Percentiles rank a stretch among this genome's conserved stretches.
Evolutionary conservation across 2,797 vertebrate species (phyloP).

Genomic region (Channa striata): DNA sequence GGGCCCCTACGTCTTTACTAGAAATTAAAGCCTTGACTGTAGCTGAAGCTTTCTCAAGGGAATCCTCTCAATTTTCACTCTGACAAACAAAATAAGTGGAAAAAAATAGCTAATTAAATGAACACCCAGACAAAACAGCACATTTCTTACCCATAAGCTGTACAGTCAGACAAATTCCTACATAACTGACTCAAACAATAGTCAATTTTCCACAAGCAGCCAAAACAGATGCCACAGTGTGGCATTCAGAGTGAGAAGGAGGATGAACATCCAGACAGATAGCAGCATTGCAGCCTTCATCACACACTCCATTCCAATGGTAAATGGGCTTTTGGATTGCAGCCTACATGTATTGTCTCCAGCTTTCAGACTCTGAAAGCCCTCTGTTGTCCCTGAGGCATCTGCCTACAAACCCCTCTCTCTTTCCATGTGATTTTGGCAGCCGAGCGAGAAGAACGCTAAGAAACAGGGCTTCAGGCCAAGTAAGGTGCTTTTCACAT

Average conservation of each 20-base stretch:
- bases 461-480: conserved; percentile 59
- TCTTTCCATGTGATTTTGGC: conserved; percentile 73
- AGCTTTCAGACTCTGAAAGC: conserved; percentile 77
- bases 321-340: conserved; percentile 78
- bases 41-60: neutral
- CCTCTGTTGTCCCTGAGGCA: conserved; percentile 77
- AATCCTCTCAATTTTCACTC: conserved; percentile 49
- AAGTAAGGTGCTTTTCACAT: conserved; percentile 47
- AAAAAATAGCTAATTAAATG: conserved; percentile 41
- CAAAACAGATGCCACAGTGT: conserved; percentile 72
- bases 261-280: conserved; percentile 67
- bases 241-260: conserved; percentile 61
- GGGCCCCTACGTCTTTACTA: neutral
- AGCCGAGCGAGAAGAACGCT: conserved; percentile 45
- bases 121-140: conserved; percentile 43
- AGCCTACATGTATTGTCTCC: conserved; percentile 80
- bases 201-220: conserved; percentile 50
- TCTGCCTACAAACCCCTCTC: conserved; percentile 71
- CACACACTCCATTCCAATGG: conserved; percentile 76
- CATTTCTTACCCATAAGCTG: conserved; percentile 34
- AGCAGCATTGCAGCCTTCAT: conserved; percentile 68
- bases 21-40: conserved; percentile 26
- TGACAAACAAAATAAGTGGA: conserved; percentile 32
- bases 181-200: conserved; percentile 52
- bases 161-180: conserved; percentile 71